These are phyloP conservation scores for Etheostoma nigrum DNA, from an alignment of 2,797 vertebrate species.

Conservation along the genomic window DNA sequence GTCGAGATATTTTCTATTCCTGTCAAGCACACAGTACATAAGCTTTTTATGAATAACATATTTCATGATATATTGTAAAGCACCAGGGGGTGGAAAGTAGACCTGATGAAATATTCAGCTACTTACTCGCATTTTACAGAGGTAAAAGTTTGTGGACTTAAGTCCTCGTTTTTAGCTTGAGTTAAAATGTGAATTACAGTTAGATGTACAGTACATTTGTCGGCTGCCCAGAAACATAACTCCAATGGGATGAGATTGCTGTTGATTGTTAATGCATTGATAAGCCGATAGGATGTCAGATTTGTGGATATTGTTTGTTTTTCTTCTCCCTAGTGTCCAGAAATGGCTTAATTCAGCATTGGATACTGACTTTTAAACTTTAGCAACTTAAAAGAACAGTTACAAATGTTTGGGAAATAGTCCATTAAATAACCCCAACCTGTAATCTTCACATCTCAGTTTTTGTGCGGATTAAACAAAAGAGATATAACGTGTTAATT, in stretches of 20 bases:
- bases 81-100: conserved; percentile 11
- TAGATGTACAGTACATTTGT: conserved; percentile 6
- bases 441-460: neutral
- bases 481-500: neutral
- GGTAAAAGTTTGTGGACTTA: conserved; percentile 23
- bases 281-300: too few relatives aligned
- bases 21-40: conserved; percentile 22
- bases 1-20: conserved; percentile 21
- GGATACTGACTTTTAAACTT: neutral
- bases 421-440: neutral
- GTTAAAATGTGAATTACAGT: neutral
- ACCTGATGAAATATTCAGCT: conserved; percentile 26
- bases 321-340: too few relatives aligned
- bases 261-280: neutral
- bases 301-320: too few relatives aligned
- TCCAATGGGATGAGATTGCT: neutral
- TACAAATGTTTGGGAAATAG: conserved; percentile 1
- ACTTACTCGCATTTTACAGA: conserved; percentile 12
- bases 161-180: neutral
- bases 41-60: conserved; percentile 41
- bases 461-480: neutral
- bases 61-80: conserved; percentile 24
- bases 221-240: neutral
- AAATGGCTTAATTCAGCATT: too few relatives aligned
- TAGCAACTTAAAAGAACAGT: neutral